Evolutionary conservation across 2,888 invertebrate genomes (phyloP), one percentile per base, ranked within the genome.

Genomic region (Drosophila kambysellisi): DNA sequence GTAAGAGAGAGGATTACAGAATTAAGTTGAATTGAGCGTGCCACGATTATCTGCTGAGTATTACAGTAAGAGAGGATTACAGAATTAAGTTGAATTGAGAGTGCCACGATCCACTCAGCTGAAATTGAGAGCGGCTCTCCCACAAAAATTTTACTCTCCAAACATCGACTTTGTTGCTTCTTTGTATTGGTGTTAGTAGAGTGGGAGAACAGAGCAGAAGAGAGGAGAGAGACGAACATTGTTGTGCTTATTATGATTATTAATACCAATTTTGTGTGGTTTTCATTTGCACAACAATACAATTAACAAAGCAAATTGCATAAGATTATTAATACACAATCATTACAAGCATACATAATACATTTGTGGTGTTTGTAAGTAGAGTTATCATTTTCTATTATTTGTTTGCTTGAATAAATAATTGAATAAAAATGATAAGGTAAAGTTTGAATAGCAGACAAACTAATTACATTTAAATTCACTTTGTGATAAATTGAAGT

Each of bases 251-350:
- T 43, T 43, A 5, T 43, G 15, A 15, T 41, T 41, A 15, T 20
- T 17, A 60, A 60, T 30, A 11, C 5, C n/a, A 25, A n/a, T n/a
- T 35, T 1, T 30, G n/a, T 29, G 9, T 59, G 51, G 15, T n/a
- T 52, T 52, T 37, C 20, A 9, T 60, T 53, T 37, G 15, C 20
- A 37, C 37, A 37, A 53, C 35, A 52, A 60, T 15, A 11, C n/a
- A 50, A 59, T 59, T 29, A 35, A 20, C n/a, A 15, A 9, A 3
- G 12, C 53, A 52, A 37, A 35, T 20, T 30, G 37, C 29, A 30
- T 20, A 52, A 52, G 52, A 12, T 7, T 15, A 52, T 41, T n/a
- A 41, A 56, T 41, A 20, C 7, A 15, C 46, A 51, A 30, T 30
- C n/a, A 32, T 25, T 20, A 12, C 12, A 32, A n/a, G 30, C 1